Evolutionary conservation across 2,113 vertebrate species (phyloP).

Genomic region (Sorex araneus): DNA sequence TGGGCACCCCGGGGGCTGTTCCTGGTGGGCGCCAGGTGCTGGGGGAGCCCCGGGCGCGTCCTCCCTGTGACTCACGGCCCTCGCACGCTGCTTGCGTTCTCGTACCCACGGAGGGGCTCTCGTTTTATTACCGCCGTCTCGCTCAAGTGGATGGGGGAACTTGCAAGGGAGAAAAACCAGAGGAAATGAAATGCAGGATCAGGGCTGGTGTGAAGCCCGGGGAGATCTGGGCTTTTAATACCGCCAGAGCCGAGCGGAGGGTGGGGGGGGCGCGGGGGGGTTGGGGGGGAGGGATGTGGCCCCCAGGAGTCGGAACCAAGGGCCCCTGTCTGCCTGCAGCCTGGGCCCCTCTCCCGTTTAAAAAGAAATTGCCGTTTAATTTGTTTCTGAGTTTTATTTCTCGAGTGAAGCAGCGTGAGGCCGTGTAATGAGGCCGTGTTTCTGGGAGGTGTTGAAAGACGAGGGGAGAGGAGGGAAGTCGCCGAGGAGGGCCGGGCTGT

Average conservation of each 20-base stretch:
- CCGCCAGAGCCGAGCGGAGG: neutral
- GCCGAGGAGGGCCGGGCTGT: neutral
- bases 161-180: conserved; percentile 72
- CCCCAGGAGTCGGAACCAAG: conserved; percentile 73
- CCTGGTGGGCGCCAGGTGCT: no score
- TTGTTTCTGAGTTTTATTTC: conserved; percentile 86
- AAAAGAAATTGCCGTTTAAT: conserved; percentile 82
- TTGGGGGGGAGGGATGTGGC: neutral
- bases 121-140: conserved; percentile 76
- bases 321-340: conserved; percentile 53
- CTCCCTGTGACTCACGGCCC: no score
- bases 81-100: neutral
- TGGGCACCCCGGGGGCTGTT: no score
- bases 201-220: conserved; percentile 49
- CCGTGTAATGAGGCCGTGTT: conserved; percentile 79
- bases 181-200: conserved; percentile 81
- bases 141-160: conserved; percentile 78
- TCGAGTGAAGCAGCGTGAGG: conserved; percentile 80
- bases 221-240: conserved; percentile 69
- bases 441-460: conserved; percentile 84
- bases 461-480: conserved; percentile 44
- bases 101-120: conserved; percentile 70
- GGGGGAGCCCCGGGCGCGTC: no score
- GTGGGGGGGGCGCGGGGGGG: neutral
- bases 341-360: conserved; percentile 70